These are phyloP conservation scores for Galagoides demidoff DNA, from an alignment of 2,797 vertebrate species.

Conservation along the genomic window DNA sequence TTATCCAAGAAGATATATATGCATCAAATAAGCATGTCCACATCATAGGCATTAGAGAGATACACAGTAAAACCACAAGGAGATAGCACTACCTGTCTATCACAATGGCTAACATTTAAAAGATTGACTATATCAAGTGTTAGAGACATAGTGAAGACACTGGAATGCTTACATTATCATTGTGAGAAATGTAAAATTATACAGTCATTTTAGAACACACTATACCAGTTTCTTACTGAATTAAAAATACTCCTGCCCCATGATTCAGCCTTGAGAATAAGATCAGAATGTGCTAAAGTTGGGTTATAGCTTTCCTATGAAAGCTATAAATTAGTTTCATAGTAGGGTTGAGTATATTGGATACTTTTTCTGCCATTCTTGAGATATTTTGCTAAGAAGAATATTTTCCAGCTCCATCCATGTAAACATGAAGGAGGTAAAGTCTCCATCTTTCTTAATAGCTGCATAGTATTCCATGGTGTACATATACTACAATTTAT, in stretches of 20 bases:
- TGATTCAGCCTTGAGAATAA: not conserved
- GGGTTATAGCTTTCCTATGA: too few relatives aligned
- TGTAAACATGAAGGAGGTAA: too few relatives aligned
- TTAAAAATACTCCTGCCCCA: not conserved
- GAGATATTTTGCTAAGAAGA: too few relatives aligned
- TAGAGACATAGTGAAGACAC: not conserved
- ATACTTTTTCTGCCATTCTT: too few relatives aligned
- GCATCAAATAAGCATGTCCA: not conserved
- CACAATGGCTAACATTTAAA: not conserved
- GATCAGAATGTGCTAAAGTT: too few relatives aligned
- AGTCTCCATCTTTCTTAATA: too few relatives aligned
- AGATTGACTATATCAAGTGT: not conserved
- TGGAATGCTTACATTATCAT: not conserved
- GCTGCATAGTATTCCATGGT: too few relatives aligned
- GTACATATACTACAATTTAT: too few relatives aligned
- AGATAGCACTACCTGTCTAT: not conserved
- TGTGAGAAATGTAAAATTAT: not conserved
- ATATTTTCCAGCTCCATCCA: too few relatives aligned
- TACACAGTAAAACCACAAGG: not conserved
- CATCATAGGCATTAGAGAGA: not conserved
- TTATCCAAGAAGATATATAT: not conserved
- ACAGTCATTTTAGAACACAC: not conserved
- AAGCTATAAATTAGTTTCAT: too few relatives aligned
- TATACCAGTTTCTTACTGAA: not conserved
- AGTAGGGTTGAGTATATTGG: too few relatives aligned